Conservation (phyloP, 2,888 invertebrate species). For the Nudaria mundana region DNA sequence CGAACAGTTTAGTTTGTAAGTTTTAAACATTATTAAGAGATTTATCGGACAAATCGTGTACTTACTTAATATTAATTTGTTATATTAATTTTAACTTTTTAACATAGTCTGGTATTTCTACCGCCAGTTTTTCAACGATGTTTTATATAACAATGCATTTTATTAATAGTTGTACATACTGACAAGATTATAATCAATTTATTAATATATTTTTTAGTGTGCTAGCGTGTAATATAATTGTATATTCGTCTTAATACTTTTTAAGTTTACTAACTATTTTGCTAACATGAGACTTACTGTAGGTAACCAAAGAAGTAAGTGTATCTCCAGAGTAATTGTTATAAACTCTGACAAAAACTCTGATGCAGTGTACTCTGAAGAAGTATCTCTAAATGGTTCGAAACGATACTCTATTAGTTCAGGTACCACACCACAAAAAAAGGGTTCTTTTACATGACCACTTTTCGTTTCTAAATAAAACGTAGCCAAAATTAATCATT, state of each 20-base stretch:
- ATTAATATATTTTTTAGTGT: background rate
- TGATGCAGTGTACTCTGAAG: too few relatives aligned
- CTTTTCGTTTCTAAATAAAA: too few relatives aligned
- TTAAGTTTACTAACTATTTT: too few relatives aligned
- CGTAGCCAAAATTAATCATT: too few relatives aligned
- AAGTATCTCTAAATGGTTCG: too few relatives aligned
- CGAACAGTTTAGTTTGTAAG: constrained; percentile 17
- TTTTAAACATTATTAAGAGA: constrained; percentile 15
- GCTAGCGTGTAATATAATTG: background rate
- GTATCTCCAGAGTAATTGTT: too few relatives aligned
- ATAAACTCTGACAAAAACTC: constrained; percentile 3
- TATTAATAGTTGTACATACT: too few relatives aligned
- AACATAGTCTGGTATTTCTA: background rate
- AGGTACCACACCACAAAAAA: too few relatives aligned
- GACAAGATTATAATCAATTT: too few relatives aligned
- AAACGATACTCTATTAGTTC: too few relatives aligned
- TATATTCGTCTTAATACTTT: background rate
- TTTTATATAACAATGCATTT: constrained; percentile 1
- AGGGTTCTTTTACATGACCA: too few relatives aligned
- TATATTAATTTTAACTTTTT: background rate
- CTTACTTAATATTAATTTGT: too few relatives aligned
- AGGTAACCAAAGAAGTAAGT: background rate
- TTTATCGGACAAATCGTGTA: constrained; percentile 11
- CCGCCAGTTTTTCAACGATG: background rate
- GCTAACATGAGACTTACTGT: background rate